Evolutionary conservation across 1,140 invertebrate genomes (phyloP).

Genomic region (Heliconius hermathena): DNA sequence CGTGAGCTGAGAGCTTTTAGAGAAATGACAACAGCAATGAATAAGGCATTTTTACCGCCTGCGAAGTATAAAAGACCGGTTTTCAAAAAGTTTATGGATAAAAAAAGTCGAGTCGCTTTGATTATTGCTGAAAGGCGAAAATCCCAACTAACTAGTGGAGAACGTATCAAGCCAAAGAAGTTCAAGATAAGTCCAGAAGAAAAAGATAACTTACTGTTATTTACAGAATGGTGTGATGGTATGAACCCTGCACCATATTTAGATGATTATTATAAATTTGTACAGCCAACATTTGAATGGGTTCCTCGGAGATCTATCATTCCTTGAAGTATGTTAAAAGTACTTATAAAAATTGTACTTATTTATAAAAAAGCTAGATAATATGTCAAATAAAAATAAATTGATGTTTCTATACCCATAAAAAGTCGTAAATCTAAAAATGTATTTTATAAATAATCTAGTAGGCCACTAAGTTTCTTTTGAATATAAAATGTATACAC

Average conservation of each 20-base stretch:
- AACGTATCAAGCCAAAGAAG: constrained; percentile 43
- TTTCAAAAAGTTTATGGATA: constrained; percentile 58
- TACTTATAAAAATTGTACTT: not conserved
- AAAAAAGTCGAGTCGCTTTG: constrained; percentile 55
- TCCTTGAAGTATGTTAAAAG: constrained; percentile 19
- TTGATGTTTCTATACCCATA: too few species aligned
- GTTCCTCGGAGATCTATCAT: constrained; percentile 49
- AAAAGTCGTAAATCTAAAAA: not conserved
- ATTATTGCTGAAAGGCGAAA: constrained; percentile 54
- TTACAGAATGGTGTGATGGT: constrained; percentile 80
- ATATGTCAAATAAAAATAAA: not conserved
- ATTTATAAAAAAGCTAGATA: not conserved
- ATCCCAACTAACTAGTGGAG: constrained; percentile 51
- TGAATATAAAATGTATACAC: not conserved
- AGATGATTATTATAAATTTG: constrained; percentile 65
- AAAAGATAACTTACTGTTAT: constrained; percentile 67
- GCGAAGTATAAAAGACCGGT: constrained; percentile 56
- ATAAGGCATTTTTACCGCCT: constrained; percentile 82
- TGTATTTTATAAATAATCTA: not conserved
- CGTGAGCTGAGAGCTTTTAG: constrained; percentile 82
- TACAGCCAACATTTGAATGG: constrained; percentile 66
- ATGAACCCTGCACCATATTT: constrained; percentile 70
- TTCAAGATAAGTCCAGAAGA: constrained; percentile 69
- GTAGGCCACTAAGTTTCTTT: not conserved
- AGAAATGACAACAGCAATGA: constrained; percentile 80